Evolutionary conservation across 2,113 vertebrate genomes (phyloP).

Genomic region (Thunnus maccoyii): DNA sequence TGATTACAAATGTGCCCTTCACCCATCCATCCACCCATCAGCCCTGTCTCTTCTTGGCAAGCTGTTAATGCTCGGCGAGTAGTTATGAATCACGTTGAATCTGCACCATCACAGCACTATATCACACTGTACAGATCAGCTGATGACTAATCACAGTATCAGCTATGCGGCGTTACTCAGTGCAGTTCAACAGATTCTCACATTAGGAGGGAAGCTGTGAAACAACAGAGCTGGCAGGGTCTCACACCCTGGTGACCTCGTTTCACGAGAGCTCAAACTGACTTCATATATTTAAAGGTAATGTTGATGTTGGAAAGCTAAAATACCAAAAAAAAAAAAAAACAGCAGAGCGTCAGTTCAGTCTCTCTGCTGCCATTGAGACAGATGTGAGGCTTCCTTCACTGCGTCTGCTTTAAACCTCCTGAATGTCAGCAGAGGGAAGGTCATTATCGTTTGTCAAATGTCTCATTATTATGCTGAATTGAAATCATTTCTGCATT

Average conservation of each 20-base stretch:
- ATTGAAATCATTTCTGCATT: not conserved
- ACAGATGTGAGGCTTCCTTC: not conserved
- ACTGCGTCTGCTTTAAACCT: not conserved
- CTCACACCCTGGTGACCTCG: constrained; percentile 18
- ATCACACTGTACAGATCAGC: constrained; percentile 25
- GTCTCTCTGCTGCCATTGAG: not conserved
- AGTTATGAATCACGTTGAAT: constrained; percentile 21
- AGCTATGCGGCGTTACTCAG: constrained; percentile 12
- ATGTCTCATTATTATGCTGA: constrained; percentile 27
- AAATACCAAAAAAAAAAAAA: not conserved
- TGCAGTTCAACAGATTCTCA: constrained; percentile 40
- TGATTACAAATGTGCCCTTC: not conserved
- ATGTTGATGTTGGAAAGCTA: not conserved
- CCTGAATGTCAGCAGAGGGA: constrained; percentile 35
- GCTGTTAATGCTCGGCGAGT: not conserved
- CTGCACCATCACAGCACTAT: not conserved
- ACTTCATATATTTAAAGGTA: constrained; percentile 13
- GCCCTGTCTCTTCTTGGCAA: not conserved
- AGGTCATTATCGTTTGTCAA: constrained; percentile 17
- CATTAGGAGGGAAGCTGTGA: constrained; percentile 54
- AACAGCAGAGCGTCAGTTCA: not conserved
- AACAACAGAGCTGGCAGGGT: constrained; percentile 6
- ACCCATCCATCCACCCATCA: not conserved
- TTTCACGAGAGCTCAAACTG: not conserved
- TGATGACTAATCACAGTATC: constrained; percentile 9